Percentiles rank a stretch among this genome's conserved stretches.
Conservation (phyloP, 1,140 invertebrate species). For the Drosophila bipectinata region DNA sequence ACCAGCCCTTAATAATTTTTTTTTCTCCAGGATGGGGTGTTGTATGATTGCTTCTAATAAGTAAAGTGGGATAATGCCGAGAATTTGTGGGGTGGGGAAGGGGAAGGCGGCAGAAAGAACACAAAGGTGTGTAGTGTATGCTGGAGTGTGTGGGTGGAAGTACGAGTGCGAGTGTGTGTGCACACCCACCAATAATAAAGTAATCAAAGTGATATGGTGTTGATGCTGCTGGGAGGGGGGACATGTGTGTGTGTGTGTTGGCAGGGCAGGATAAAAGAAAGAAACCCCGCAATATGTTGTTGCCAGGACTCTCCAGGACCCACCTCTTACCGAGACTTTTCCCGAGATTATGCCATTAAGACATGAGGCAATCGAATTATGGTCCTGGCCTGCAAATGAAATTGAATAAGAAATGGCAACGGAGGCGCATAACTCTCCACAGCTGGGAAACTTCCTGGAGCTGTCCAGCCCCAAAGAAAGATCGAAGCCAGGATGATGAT, state of each 20-base stretch:
- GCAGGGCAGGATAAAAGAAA: conserved; percentile 19
- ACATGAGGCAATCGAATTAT: conserved; percentile 71
- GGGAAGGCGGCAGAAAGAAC: conserved; percentile 12
- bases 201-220: conserved; percentile 81
- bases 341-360: conserved; percentile 73
- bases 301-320: conserved; percentile 56
- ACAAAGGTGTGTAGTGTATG: conserved; percentile 24
- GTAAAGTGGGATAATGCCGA: conserved; percentile 67
- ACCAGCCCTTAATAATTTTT: neutral
- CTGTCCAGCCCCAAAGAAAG: conserved; percentile 30
- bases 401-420: conserved; percentile 28
- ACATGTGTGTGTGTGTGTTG: neutral
- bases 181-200: conserved; percentile 74
- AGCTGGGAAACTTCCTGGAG: conserved; percentile 9
- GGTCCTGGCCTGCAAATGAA: conserved; percentile 36
- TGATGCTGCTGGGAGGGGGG: conserved; percentile 36
- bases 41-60: conserved; percentile 78
- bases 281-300: conserved; percentile 31
- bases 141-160: neutral
- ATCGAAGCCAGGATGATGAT: conserved; percentile 3
- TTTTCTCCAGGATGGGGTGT: conserved; percentile 10
- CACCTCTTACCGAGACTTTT: neutral
- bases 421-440: conserved; percentile 1
- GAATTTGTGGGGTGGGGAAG: neutral
- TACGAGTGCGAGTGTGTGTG: conserved; percentile 15